Base-by-base conservation (phyloP, 1,140 invertebrate species). In the Neodiprion pinetum region DNA sequence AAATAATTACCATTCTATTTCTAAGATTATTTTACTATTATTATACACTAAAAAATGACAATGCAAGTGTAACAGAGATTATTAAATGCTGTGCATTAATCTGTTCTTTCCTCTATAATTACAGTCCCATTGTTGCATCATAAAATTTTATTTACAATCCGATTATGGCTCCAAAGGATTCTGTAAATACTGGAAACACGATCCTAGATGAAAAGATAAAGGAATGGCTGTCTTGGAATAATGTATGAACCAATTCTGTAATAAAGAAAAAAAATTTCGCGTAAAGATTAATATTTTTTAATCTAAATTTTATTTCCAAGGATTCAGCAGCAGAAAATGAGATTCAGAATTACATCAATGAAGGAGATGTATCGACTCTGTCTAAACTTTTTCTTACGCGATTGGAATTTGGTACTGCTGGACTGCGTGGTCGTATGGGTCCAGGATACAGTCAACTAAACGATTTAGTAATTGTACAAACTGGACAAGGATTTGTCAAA, bases 391-490 rank as follows among this genome's bases (percentile, higher is more conserved):
- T 95, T 47, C 87, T 93, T 70, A 86, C 91, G 65, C 89, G 94
- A 12, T 91, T 98, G 74, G 91, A 93, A 80, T 98, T 97, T 87
- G 96, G 96, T 28, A 98, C 97, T 7, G 96, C 97, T 1, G 97
- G 98, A 2, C 88, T 99, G 9, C 90, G 99, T 75, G 96, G 96
- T 0, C 89, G 90, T 76, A 99, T 99, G 98, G 95, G 93, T 17
- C 93, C 96, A 61, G 99, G 98, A 0, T 99, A 95, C 83, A 92
- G 91, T 79, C 93, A 94, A 73, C 98, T 99, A 95, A 99, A 99
- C 89, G 98, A 99, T 88, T 90, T 99, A 47, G 98, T 99, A 0
- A 94, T 99, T 48, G 92, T 99, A 69, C 99, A 99, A 90, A 97
- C 98, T 21, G 94, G 94, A 7, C 98, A 99, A 92, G 98, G 98